Base-by-base conservation (phyloP, 1,140 invertebrate genomes). In the Nebria ingens region DNA sequence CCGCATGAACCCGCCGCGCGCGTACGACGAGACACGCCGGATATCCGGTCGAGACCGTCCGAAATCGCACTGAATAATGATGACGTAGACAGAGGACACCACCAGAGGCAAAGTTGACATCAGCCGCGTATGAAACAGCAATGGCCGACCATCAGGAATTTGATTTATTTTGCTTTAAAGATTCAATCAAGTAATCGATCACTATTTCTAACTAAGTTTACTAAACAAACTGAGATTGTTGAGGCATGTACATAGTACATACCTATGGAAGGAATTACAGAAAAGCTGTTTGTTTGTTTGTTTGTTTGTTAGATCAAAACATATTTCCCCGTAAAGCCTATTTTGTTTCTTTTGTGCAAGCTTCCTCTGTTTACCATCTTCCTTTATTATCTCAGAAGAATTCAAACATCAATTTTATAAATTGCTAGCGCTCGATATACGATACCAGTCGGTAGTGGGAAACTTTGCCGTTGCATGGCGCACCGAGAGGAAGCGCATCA, bases 41-140 rank as follows among this genome's bases (percentile, higher is more conserved):
- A 45, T 45, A 45, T 45, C 40, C 40, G 40, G 6, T 17, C 15
- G 40, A 45, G 15, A 45, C 9, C 9, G 9, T 3, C 15, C 17
- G 40, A 45, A 45, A 45, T 45, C 17, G 40, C 6, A 11, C 40
- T 45, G 40, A 45, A 45, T 45, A 45, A 45, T 45, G 40, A 45
- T 45, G 40, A 45, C 40, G 40, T 45, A 17, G 40, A 34, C 25
- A n/a, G n/a, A n/a, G n/a, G n/a, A n/a, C n/a, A n/a, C n/a, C n/a
- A n/a, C n/a, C n/a, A n/a, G n/a, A n/a, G n/a, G n/a, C n/a, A n/a
- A n/a, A n/a, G n/a, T n/a, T n/a, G n/a, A n/a, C n/a, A n/a, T n/a
- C n/a, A n/a, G n/a, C n/a, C n/a, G n/a, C n/a, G n/a, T n/a, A n/a
- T n/a, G n/a, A n/a, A n/a, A n/a, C n/a, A n/a, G n/a, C n/a, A n/a